phyloP scores from a whole-genome alignment of 2,113 vertebrate species.

The Asarcornis scutulata region DNA sequence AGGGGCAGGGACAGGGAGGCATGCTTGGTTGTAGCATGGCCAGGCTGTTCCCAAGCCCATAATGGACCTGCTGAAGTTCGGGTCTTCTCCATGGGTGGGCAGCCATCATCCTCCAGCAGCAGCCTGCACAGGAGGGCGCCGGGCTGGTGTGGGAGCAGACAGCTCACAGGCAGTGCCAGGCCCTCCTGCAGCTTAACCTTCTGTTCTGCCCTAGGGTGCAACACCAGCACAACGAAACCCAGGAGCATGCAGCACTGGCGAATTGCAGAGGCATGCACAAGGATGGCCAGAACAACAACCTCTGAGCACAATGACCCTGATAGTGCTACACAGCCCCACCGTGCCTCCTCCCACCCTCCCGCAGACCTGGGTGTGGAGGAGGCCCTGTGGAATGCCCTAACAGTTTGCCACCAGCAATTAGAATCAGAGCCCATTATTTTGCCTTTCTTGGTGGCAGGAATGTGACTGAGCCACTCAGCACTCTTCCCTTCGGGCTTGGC shows the following conservation, averaged over 20 bases:
- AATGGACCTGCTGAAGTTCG: not conserved
- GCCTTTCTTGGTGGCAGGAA: not conserved
- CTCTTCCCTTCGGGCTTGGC: not conserved
- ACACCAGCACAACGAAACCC: constrained; percentile 27
- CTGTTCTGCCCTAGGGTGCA: constrained; percentile 61
- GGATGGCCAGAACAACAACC: constrained; percentile 50
- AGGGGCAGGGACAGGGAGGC: not conserved
- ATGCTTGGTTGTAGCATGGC: no score
- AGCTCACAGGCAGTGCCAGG: not conserved
- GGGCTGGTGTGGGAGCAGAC: not conserved
- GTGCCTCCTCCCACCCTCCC: rapidly evolving
- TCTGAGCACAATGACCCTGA: constrained; percentile 17
- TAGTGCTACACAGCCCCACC: not conserved
- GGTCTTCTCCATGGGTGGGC: not conserved
- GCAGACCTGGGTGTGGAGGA: rapidly evolving
- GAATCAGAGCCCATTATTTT: not conserved
- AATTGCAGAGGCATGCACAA: constrained; percentile 46
- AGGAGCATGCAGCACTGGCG: constrained; percentile 9
- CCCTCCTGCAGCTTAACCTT: not conserved
- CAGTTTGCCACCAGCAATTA: not conserved
- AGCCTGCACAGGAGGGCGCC: no score
- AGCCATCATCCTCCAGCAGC: no score
- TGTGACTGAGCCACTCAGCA: no score
- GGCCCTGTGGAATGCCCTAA: not conserved
- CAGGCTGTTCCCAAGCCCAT: not conserved